Conservation (phyloP, 2,113 vertebrate species). For the Malaclemys terrapin region DNA sequence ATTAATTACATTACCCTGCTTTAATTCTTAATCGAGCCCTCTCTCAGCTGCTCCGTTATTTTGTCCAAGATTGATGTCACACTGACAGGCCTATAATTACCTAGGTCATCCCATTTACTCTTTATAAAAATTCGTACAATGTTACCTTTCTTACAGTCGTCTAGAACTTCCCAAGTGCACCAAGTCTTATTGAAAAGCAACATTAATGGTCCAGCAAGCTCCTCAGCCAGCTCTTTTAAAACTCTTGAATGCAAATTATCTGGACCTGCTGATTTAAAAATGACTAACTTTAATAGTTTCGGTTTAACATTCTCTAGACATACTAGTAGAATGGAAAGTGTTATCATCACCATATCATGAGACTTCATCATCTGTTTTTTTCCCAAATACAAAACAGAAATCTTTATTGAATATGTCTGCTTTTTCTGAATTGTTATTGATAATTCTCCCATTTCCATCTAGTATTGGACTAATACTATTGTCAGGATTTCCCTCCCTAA, state of each 20-base stretch:
- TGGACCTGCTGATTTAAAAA: not conserved
- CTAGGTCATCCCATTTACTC: not conserved
- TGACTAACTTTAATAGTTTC: not conserved
- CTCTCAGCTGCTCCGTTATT: not conserved
- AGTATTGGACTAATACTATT: no score
- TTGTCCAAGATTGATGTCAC: not conserved
- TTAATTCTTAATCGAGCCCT: not conserved
- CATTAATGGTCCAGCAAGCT: not conserved
- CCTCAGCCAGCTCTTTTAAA: not conserved
- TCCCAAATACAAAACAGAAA: no score
- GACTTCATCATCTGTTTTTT: not conserved
- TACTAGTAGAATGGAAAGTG: not conserved
- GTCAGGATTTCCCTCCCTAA: no score
- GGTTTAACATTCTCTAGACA: not conserved
- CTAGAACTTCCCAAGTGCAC: not conserved
- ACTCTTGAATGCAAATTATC: not conserved
- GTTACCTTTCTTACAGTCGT: not conserved
- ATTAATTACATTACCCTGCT: not conserved
- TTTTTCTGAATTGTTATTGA: no score
- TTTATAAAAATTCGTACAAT: not conserved
- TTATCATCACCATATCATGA: not conserved
- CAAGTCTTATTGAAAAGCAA: not conserved
- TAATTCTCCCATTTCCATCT: no score
- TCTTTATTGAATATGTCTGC: no score
- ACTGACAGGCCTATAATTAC: not conserved